Conservation (phyloP, 2,113 vertebrate genomes). For the Poeciliopsis retropinna region DNA sequence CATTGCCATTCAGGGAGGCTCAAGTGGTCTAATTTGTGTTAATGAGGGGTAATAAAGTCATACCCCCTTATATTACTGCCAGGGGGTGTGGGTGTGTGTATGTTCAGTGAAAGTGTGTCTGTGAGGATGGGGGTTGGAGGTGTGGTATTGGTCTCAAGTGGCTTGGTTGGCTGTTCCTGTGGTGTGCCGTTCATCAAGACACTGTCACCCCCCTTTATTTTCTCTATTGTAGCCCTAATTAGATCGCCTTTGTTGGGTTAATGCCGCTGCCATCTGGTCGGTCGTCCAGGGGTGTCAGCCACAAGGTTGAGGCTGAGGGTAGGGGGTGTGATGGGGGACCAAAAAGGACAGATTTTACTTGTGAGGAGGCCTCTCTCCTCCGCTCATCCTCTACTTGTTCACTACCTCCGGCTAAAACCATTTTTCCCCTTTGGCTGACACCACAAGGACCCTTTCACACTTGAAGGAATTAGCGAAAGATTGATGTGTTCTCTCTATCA, state of each 20-base stretch:
- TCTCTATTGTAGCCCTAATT: slow-evolving; percentile 83
- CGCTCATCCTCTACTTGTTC: slow-evolving; percentile 65
- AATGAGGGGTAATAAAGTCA: slow-evolving; percentile 88
- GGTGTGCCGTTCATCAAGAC: slow-evolving; percentile 69
- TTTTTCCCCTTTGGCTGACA: slow-evolving; percentile 68
- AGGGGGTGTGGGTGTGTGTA: slow-evolving; percentile 55
- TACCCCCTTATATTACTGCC: slow-evolving; percentile 79
- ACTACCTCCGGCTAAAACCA: slow-evolving; percentile 60
- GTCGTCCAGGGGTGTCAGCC: slow-evolving; percentile 60
- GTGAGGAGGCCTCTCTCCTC: slow-evolving; percentile 52
- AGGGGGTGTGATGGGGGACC: slow-evolving; percentile 10
- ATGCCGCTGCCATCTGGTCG: slow-evolving; percentile 83
- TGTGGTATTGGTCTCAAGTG: slow-evolving; percentile 61
- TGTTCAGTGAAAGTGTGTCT: slow-evolving; percentile 41
- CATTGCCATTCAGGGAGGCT: slow-evolving; percentile 80
- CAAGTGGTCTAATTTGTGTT: slow-evolving; percentile 85
- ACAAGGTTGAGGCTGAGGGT: slow-evolving; percentile 39
- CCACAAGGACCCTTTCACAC: slow-evolving; percentile 82
- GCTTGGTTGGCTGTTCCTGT: slow-evolving; percentile 54
- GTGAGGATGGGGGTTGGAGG: slow-evolving; percentile 53
- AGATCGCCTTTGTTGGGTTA: slow-evolving; percentile 83
- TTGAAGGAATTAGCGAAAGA: slow-evolving; percentile 84
- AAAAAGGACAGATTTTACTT: slow-evolving; percentile 48
- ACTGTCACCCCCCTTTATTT: slow-evolving; percentile 41
- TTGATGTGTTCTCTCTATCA: slow-evolving; percentile 75